Evolutionary conservation across 1,140 invertebrate genomes (phyloP), one percentile per base, ranked within the genome.

Genomic region (Harpegnathos saltator): DNA sequence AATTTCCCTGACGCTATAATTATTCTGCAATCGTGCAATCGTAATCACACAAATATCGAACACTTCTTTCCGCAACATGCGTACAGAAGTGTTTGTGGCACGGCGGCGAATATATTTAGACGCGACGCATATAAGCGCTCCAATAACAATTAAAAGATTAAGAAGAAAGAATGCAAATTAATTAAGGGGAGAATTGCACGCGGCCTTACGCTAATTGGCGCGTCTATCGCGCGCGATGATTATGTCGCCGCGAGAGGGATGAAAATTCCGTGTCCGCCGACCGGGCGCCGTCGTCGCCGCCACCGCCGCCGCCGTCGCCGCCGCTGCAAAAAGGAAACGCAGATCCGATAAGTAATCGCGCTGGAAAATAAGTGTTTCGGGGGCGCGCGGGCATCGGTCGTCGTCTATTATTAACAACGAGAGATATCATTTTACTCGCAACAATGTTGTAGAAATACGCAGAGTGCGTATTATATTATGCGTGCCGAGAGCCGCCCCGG

Each of bases 401-500:
- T 61, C 69, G 56, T 75, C 80, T 82, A 75, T 82, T 82, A 73
- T 82, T 82, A 82, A 73, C 48, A 74, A 54, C 24, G 22, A 12
- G 54, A 62, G 71, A 74, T 72, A 72, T 72, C 80, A 12, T 59
- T 24, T 26, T 17, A 38, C 69, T 56, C 52, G 52, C 80, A 77
- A 82, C 33, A 74, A 74, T 82, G 19, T 22, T 22, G 24, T 65
- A 62, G n/a, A 29, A 33, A 33, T 33, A 33, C 29, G 29, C 29
- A 33, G 29, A 33, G 29, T 33, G 29, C 29, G 29, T 33, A 33
- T 33, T 33, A 33, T 33, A 33, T 33, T 33, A 33, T 33, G 29
- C 29, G 29, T 33, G 29, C 29, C 29, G 29, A 33, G 29, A 3
- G 29, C 29, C 29, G 29, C 1, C 29, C 29, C 29, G 29, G 29